Evolutionary conservation across 2,888 invertebrate species (phyloP), one percentile per base, ranked within the genome.

Genomic region (Amblyjoppa fuscipennis): DNA sequence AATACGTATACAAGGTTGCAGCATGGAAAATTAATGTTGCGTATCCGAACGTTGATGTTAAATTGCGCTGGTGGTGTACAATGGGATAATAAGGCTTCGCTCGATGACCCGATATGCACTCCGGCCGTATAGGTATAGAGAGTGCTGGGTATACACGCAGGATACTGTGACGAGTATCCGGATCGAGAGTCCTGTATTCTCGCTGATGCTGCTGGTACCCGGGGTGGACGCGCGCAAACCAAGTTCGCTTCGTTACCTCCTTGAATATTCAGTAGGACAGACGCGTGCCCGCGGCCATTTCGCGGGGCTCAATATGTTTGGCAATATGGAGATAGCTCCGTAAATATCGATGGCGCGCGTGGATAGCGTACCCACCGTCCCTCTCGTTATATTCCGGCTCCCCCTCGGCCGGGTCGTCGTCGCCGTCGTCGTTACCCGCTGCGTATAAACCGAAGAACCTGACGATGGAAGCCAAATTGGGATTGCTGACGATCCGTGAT

Each of bases 251-350:
- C 93, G 93, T 93, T 93, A 93, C 90, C 91, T 92, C 90, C 91
- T 92, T 93, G 93, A 93, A 93, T 93, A 93, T 93, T 93, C 93
- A 93, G 88, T 91, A 93, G 92, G 91, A 80, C 91, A 90, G 90
- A 91, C 92, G 89, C 91, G 91, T 91, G 92, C 93, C 91, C 88
- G 90, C 87, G 92, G 92, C 92, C 91, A 92, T 93, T 93, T 91
- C 89, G 88, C 88, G 89, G 88, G 90, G 90, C 90, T 93, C 93
- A 93, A 93, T 93, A 92, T 93, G 93, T 93, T 93, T 92, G 91
- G 89, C 90, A 91, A 91, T 92, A 92, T 91, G 91, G 90, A 93
- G 90, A 93, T 92, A 88, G 89, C 89, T 89, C 89, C 88, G 89
- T 91, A 92, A 92, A 93, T 85, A 85, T 83, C 85, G 85, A 83